Evolutionary conservation across 1,140 invertebrate species (phyloP).

Genomic region (Orius laevigatus): DNA sequence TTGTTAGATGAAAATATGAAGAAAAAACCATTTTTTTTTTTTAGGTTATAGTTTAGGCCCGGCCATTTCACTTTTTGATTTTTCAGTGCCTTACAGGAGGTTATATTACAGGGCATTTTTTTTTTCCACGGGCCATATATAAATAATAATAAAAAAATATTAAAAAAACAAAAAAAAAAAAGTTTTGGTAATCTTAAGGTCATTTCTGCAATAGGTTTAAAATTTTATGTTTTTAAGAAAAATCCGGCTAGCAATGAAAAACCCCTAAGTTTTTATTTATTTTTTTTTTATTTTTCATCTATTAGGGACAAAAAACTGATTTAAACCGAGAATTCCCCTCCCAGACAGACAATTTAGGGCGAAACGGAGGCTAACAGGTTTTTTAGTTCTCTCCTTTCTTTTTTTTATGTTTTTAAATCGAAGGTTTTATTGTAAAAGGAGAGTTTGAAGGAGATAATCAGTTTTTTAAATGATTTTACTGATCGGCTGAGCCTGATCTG

Average conservation of each 20-base stretch:
- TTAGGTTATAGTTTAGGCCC: too few relatives aligned
- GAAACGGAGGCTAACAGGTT: neutral
- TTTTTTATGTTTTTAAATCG: neutral
- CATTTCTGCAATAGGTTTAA: neutral
- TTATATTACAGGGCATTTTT: conserved; percentile 1
- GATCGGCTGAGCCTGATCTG: neutral
- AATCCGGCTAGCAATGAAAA: neutral
- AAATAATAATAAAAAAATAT: neutral
- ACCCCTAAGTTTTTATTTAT: neutral
- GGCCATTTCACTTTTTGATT: too few relatives aligned
- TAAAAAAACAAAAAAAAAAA: conserved; percentile 14
- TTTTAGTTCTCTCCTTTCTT: conserved; percentile 4
- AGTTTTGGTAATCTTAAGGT: conserved; percentile 12
- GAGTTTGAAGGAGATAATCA: conserved; percentile 13
- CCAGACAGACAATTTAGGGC: too few relatives aligned
- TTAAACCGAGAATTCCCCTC: conserved; percentile 2
- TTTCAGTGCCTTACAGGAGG: neutral
- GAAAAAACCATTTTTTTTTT: too few relatives aligned
- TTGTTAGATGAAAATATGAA: too few relatives aligned
- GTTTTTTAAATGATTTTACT: conserved; percentile 14
- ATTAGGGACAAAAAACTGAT: conserved; percentile 8
- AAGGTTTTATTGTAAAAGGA: conserved; percentile 7
- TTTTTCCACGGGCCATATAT: neutral
- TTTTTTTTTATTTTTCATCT: conserved; percentile 1
- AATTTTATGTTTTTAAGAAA: conserved; percentile 7